These are phyloP conservation scores for Itoplectis maculator DNA, from an alignment of 2,888 invertebrate genomes.

Conservation along the genomic window DNA sequence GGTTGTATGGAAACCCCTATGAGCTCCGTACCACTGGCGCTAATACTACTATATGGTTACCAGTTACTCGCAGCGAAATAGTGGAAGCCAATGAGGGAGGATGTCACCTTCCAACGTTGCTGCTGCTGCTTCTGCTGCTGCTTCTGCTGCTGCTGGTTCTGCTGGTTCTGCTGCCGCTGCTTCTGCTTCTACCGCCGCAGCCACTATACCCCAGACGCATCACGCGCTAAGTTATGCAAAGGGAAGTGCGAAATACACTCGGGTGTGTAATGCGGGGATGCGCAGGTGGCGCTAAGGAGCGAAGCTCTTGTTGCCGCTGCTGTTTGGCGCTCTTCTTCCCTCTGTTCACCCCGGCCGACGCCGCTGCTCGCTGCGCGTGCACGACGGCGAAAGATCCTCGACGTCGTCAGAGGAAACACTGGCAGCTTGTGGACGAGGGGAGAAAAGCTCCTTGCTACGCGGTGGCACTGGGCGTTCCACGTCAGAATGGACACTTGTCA, in stretches of 20 bases:
- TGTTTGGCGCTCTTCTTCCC: constrained; percentile 47
- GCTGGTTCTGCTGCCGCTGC: constrained; percentile 6
- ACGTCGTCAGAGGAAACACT: constrained; percentile 23
- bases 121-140: constrained; percentile 24
- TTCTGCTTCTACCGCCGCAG: constrained; percentile 23
- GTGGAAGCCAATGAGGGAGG: constrained; percentile 40
- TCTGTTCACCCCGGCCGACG: constrained; percentile 29
- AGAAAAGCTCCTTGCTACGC: constrained; percentile 57
- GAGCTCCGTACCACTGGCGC: neutral
- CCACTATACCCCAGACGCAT: constrained; percentile 51
- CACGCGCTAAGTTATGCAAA: constrained; percentile 66
- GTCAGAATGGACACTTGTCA: no score
- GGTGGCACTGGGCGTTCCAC: no score
- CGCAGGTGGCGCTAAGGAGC: constrained; percentile 67
- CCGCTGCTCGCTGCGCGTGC: constrained; percentile 28
- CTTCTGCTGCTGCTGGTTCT: constrained; percentile 36
- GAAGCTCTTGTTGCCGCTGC: constrained; percentile 42
- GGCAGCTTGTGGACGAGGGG: constrained; percentile 33
- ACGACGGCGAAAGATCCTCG: constrained; percentile 38
- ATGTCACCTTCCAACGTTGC: constrained; percentile 44
- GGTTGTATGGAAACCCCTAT: no score
- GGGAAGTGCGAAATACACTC: constrained; percentile 70
- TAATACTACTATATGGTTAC: constrained; percentile 17
- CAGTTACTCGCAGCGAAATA: constrained; percentile 36
- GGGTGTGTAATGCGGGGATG: constrained; percentile 66